Percentiles rank a stretch among this genome's conserved stretches.
These are phyloP conservation scores for Parascotia fuliginaria DNA, from an alignment of 2,888 invertebrate genomes.

Conservation along the genomic window DNA sequence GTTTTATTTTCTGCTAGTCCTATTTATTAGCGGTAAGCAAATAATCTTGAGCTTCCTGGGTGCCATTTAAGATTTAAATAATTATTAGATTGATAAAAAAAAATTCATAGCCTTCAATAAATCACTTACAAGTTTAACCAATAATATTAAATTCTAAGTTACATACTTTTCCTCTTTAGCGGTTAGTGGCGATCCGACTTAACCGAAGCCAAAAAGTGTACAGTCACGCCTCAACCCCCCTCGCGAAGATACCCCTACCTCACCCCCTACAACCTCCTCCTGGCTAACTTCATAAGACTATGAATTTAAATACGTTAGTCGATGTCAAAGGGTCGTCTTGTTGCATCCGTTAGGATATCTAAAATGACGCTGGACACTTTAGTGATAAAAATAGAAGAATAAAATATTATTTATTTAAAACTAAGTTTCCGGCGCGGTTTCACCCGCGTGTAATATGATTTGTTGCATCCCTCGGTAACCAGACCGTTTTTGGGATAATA, in stretches of 20 bases:
- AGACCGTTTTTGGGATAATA: too few species aligned
- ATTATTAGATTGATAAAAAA: too few species aligned
- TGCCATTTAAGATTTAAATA: too few species aligned
- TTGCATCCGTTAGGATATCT: constrained; percentile 61
- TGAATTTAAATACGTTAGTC: constrained; percentile 85
- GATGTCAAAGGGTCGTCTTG: constrained; percentile 80
- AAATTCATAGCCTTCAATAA: too few species aligned
- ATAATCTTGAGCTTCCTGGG: too few species aligned
- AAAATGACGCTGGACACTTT: constrained; percentile 53
- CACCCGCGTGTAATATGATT: too few species aligned
- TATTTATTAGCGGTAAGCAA: too few species aligned
- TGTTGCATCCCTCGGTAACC: too few species aligned
- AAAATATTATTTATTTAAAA: background rate
- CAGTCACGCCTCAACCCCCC: constrained; percentile 76
- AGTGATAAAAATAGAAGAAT: background rate
- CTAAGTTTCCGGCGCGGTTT: too few species aligned
- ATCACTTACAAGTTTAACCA: too few species aligned
- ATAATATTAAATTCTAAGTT: constrained; percentile 34
- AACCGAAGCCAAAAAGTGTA: constrained; percentile 85
- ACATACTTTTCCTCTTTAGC: constrained; percentile 26
- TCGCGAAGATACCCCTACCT: constrained; percentile 29
- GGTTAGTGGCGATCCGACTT: constrained; percentile 79
- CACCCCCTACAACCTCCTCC: constrained; percentile 45
- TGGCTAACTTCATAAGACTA: constrained; percentile 85
- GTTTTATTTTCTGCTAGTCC: too few species aligned